A percentile compares a stretch with the other conserved stretches of the same genome.
phyloP scores from a whole-genome alignment of 2,113 vertebrate species.

The Ranitomeya variabilis region DNA sequence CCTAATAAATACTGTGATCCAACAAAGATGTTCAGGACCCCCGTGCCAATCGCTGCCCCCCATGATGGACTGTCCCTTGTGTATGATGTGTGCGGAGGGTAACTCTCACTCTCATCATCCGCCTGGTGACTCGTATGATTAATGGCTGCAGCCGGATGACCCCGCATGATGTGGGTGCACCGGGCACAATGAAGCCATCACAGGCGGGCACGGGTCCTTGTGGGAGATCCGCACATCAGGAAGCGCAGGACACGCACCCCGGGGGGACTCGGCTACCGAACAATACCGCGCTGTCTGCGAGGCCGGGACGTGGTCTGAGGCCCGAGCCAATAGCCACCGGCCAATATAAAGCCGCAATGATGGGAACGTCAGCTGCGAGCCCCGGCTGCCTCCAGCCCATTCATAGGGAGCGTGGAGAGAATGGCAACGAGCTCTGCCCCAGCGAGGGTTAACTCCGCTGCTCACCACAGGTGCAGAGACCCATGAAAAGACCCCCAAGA shows the following conservation, averaged over 20 bases:
- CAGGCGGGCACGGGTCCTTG: background rate
- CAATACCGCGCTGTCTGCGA: conserved; percentile 25
- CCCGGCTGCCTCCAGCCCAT: background rate
- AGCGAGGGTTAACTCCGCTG: background rate
- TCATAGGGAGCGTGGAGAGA: background rate
- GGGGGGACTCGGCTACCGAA: background rate
- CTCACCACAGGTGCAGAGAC: background rate
- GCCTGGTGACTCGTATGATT: conserved; percentile 8
- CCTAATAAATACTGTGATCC: too few relatives aligned
- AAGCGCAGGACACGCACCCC: conserved; percentile 9
- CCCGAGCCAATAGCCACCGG: background rate
- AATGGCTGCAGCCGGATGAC: conserved; percentile 3
- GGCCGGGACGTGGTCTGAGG: background rate
- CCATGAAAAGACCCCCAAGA: background rate
- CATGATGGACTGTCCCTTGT: too few relatives aligned
- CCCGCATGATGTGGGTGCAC: background rate
- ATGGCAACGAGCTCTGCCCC: background rate
- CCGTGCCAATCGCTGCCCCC: too few relatives aligned
- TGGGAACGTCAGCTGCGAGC: conserved; percentile 31
- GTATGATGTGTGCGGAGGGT: background rate
- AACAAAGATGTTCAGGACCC: too few relatives aligned
- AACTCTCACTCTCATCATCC: background rate
- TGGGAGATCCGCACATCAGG: conserved; percentile 17
- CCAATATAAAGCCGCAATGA: conserved; percentile 7
- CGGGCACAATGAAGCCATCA: background rate